Conservation (phyloP, 1,140 invertebrate genomes). For the Notospermus geniculatus region DNA sequence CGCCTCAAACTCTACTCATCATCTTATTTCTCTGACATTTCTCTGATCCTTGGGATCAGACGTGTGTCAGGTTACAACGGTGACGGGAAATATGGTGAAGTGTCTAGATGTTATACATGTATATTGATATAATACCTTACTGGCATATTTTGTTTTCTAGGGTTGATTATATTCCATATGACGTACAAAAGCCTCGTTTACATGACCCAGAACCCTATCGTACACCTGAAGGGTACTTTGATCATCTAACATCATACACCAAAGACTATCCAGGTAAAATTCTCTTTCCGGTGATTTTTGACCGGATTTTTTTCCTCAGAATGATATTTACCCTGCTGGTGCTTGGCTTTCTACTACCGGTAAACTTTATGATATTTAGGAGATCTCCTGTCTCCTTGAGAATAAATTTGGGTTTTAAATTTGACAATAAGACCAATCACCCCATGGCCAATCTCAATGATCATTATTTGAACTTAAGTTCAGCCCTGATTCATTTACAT, state of each 20-base stretch:
- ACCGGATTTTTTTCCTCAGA: no score
- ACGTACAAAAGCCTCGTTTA: slow-evolving; percentile 36
- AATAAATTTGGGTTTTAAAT: background rate
- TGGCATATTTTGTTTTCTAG: slow-evolving; percentile 35
- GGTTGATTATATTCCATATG: slow-evolving; percentile 50
- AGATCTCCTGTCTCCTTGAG: background rate
- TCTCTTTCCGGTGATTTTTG: no score
- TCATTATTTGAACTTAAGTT: background rate
- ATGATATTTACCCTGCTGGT: no score
- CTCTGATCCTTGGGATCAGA: no score
- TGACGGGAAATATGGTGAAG: no score
- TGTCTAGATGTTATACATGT: no score
- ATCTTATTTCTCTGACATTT: no score
- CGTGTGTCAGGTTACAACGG: no score
- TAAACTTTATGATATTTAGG: background rate
- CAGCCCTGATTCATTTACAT: background rate
- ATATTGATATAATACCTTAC: no score
- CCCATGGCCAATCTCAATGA: background rate
- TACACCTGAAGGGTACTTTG: slow-evolving; percentile 49
- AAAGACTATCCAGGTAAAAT: slow-evolving; percentile 55
- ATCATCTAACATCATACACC: slow-evolving; percentile 51
- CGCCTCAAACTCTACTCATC: no score
- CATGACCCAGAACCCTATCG: slow-evolving; percentile 42
- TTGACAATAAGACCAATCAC: background rate
- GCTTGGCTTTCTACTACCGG: no score